Base-by-base conservation (phyloP, 2,113 vertebrate genomes). In the Phrynocephalus versicolor region DNA sequence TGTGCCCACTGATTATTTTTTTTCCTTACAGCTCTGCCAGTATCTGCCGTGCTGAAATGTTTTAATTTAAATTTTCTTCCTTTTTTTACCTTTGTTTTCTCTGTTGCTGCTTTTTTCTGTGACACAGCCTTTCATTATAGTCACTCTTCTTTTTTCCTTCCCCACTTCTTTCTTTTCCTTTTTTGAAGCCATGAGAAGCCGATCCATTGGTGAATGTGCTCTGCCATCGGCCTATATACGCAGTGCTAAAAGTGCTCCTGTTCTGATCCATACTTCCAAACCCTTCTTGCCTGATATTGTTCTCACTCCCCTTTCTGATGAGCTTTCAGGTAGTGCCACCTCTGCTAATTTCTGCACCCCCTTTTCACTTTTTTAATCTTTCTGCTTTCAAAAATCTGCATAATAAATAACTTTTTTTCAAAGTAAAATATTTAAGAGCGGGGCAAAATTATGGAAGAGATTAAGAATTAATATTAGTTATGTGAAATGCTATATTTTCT, bases 191-290 rank as follows among this genome's bases (percentile, higher is more conserved):
- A 98, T 99, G 97, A 98, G 99, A 98, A 99, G 98, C 98, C 98
- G 98, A 96, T 99, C 99, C 97, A 99, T 99, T 96, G 99, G 98
- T 96, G 98, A 99, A 97, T 99, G 98, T 97, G 97, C 99, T 97
- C 98, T 99, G 96, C 98, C 98, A 97, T 98, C 98, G 96, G 98
- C 98, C 97, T 99, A 98, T 99, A 99, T 99, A 96, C 98, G 99
- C 98, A 99, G 98, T 96, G 99, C 98, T 98, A 99, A 99, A 98
- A 99, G 99, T 97, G 99, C 99, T 97, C 99, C 99, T 96, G 97
- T 99, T 97, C 98, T 99, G 97, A 98, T 98, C 97, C 98, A 98
- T 94, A 97, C 98, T 98, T 98, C 97, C 97, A 98, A 99, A 98
- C 98, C 98, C 97, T 98, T 99, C 97, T 98, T 99, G 97, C 98